Evolutionary conservation across 53 echinoderm and acorn worm genomes (phyloP).

Genomic region (Pentamera pediparva): DNA sequence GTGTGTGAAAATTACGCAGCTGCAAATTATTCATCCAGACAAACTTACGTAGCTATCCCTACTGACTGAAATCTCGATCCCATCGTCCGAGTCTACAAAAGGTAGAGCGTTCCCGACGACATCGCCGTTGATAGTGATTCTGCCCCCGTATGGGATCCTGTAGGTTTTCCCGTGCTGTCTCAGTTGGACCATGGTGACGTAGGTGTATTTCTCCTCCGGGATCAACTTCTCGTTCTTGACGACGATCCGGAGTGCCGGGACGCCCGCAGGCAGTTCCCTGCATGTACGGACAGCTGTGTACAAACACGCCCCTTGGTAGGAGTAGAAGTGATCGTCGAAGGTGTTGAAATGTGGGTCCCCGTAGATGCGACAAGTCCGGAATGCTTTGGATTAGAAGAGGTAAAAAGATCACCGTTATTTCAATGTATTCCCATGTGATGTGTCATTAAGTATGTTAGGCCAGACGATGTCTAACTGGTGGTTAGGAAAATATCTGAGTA

Average conservation of each 20-base stretch:
- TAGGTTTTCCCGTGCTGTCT: neutral
- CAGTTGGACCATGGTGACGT: neutral
- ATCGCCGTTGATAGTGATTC: neutral
- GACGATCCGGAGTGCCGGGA: neutral
- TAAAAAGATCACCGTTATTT: neutral
- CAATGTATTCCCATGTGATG: too few relatives aligned
- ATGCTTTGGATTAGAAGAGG: neutral
- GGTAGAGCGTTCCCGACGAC: neutral
- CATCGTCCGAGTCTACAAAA: neutral
- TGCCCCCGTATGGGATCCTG: neutral
- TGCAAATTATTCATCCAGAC: too few relatives aligned
- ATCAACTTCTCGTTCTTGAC: constrained; percentile 10
- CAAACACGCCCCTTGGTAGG: neutral
- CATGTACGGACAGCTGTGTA: constrained; percentile 14
- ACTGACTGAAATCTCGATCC: neutral
- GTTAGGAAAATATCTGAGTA: too few relatives aligned
- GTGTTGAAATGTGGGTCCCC: constrained; percentile 18
- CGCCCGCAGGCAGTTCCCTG: neutral
- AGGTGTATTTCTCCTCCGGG: constrained; percentile 3
- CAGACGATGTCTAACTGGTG: neutral
- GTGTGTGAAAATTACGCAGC: too few relatives aligned
- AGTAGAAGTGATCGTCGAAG: neutral
- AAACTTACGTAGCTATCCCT: neutral
- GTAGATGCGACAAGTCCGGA: constrained; percentile 2
- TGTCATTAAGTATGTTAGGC: neutral